Base-by-base conservation (phyloP, 2,797 vertebrate species). In the Chloroceryle amazona region DNA sequence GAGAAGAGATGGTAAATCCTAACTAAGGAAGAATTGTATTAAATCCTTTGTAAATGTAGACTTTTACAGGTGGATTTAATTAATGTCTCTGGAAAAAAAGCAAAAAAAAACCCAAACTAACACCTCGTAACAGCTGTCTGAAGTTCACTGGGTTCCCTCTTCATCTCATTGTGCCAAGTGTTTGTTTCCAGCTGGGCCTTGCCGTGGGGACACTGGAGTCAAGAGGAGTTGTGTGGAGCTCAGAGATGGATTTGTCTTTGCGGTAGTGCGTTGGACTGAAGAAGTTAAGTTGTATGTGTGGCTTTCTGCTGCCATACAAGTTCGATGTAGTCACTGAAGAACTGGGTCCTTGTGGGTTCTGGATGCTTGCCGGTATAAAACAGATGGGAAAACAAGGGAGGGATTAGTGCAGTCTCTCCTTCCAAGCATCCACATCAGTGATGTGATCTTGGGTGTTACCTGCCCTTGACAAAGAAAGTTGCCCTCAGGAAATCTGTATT, bases 381-480 rank as follows among this genome's bases (percentile, higher is more conserved):
- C 14, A 39, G 31, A 7, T 26, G 22, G 61, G 28, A 60, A 72
- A 83, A n/a, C 19, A 33, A 31, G 22, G 35, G 7, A 52, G 49
- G 41, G 47, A 41, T 26, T 71, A 42, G 8, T 14, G 22, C 44
- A 70, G 33, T 6, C 10, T 39, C 14, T 74, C 7, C 33, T 41
- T 86, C 31, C 61, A 57, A 47, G 26, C 21, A 58, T 16, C 29
- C 4, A 37, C 35, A 51, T 22, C 42, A 13, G 9, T 22, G 81
- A 20, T 51, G 37, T 52, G 51, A 25, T 31, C 71, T 21, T 62
- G 35, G 21, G 25, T 57, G 46, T 55, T 79, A 18, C 54, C 51
- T 92, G 54, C 51, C 49, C 57, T 86, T 62, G 63, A 65, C 70
- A 85, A 75, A 63, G 44, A 58, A 73, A 58, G 35, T 47, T 79